phyloP scores from a whole-genome alignment of 35 echinoderm and acorn worm genomes.

The Nesometra sesokonis region DNA sequence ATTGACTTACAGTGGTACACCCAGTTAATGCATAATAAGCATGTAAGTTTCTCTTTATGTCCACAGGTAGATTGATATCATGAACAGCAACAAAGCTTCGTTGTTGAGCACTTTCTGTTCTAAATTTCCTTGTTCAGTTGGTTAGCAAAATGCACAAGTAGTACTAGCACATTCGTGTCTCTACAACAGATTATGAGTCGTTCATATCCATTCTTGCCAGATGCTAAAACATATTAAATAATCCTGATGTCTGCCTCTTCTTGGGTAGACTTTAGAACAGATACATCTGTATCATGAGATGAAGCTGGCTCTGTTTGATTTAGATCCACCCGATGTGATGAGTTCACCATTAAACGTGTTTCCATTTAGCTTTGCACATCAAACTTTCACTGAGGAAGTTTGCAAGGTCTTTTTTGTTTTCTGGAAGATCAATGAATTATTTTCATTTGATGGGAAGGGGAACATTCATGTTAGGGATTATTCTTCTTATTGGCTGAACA shows the following conservation, averaged over 20 bases:
- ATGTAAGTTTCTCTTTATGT: background rate
- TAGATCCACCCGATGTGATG: too few relatives aligned
- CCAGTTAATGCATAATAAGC: slow-evolving; percentile 29
- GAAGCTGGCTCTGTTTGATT: too few relatives aligned
- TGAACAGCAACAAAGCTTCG: slow-evolving; percentile 19
- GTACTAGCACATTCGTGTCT: slow-evolving; percentile 32
- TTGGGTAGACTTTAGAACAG: slow-evolving; percentile 4
- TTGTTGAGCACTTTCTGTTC: background rate
- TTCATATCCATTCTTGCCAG: background rate
- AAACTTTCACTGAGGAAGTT: too few relatives aligned
- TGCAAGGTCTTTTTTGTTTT: too few relatives aligned
- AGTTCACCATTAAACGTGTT: too few relatives aligned
- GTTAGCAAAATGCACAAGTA: slow-evolving; percentile 7
- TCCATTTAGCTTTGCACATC: too few relatives aligned
- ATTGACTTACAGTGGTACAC: slow-evolving; percentile 9
- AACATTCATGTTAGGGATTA: too few relatives aligned
- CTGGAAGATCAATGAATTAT: too few relatives aligned
- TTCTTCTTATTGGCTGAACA: too few relatives aligned
- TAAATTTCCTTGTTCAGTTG: slow-evolving; percentile 3
- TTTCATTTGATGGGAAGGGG: too few relatives aligned
- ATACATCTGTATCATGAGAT: too few relatives aligned
- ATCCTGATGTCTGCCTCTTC: slow-evolving; percentile 36
- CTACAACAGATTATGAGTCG: slow-evolving; percentile 5
- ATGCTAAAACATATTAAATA: slow-evolving; percentile 7
- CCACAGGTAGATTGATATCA: background rate